Conservation (phyloP, 2,888 invertebrate species). For the Eretmocerus hayati region DNA sequence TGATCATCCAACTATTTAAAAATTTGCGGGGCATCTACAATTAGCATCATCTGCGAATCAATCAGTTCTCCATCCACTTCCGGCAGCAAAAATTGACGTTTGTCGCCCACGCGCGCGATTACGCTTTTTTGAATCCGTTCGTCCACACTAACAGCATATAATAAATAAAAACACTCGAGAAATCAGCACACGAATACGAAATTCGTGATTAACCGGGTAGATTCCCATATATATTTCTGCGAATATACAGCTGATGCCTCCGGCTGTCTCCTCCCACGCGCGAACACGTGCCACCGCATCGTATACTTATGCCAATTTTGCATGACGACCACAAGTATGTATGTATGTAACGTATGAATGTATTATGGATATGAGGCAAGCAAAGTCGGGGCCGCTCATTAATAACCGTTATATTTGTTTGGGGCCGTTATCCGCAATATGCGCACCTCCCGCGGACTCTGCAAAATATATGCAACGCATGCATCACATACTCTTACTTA, state of each 20-base stretch:
- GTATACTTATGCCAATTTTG: too few relatives aligned
- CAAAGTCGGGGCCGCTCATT: conserved; percentile 40
- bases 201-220: conserved; percentile 9
- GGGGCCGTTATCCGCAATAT: conserved; percentile 41
- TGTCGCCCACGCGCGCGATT: background rate
- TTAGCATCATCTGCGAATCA: too few relatives aligned
- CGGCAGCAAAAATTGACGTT: background rate
- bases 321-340: too few relatives aligned
- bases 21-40: too few relatives aligned
- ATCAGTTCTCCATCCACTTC: too few relatives aligned
- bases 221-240: too few relatives aligned
- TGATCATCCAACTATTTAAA: too few relatives aligned
- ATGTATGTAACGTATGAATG: too few relatives aligned
- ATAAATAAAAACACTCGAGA: too few relatives aligned
- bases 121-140: background rate
- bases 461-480: background rate
- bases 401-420: conserved; percentile 46
- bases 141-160: too few relatives aligned
- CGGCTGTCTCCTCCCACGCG: background rate
- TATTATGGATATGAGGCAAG: too few relatives aligned
- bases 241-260: too few relatives aligned
- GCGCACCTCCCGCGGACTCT: conserved; percentile 2
- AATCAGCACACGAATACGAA: conserved; percentile 17
- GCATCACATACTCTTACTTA: background rate
- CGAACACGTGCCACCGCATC: background rate